A percentile compares a stretch with the other conserved stretches of the same genome.
Evolutionary conservation across 2,113 vertebrate genomes (phyloP).

Genomic region (Physeter macrocephalus): DNA sequence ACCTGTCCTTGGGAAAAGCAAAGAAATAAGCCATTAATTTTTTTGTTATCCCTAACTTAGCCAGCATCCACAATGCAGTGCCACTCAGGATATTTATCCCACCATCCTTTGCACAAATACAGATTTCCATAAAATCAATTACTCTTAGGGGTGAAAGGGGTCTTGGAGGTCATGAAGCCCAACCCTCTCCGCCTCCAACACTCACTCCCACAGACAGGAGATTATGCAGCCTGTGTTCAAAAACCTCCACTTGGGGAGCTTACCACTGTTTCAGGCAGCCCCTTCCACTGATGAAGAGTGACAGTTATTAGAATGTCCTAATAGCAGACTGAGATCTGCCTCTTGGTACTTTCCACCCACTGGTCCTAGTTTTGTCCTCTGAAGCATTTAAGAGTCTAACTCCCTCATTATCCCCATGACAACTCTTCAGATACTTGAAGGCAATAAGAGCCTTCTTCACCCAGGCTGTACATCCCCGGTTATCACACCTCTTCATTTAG

Average conservation of each 20-base stretch:
- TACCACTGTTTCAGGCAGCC: neutral
- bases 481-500: neutral
- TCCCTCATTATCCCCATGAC: constrained; percentile 56
- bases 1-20: constrained; percentile 33
- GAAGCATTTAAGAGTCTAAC: constrained; percentile 24
- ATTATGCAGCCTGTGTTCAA: neutral
- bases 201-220: constrained; percentile 5
- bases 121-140: constrained; percentile 70
- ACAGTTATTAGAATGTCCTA: constrained; percentile 35
- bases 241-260: constrained; percentile 11
- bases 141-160: constrained; percentile 8
- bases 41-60: constrained; percentile 36
- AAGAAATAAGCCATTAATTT: constrained; percentile 31
- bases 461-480: neutral
- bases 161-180: constrained; percentile 33
- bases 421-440: constrained; percentile 65
- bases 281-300: constrained; percentile 21
- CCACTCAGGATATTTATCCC: constrained; percentile 33
- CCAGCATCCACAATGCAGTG: constrained; percentile 31
- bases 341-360: constrained; percentile 52
- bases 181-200: neutral
- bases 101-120: constrained; percentile 34
- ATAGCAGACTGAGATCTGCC: constrained; percentile 38
- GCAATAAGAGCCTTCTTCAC: neutral
- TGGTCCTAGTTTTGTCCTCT: constrained; percentile 46